phyloP scores from a whole-genome alignment of 1,140 invertebrate genomes.

The Bursaphelenchus mucronatus region DNA sequence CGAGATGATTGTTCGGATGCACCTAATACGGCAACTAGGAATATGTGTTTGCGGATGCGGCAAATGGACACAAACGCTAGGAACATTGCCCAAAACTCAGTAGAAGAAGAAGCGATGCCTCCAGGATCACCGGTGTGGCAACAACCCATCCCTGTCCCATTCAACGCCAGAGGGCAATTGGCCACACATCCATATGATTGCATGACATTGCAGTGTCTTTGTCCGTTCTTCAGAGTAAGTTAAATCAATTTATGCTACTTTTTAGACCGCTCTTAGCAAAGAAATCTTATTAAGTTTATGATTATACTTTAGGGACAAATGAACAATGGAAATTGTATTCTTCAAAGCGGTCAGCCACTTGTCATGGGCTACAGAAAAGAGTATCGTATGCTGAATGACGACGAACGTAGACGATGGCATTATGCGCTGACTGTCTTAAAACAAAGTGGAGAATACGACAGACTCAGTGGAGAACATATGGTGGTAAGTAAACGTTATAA shows the following conservation, averaged over 20 bases:
- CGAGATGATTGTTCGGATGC: slow-evolving; percentile 51
- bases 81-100: slow-evolving; percentile 15
- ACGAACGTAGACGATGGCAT: slow-evolving; percentile 61
- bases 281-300: not conserved
- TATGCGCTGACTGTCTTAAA: slow-evolving; percentile 61
- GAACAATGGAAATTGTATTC: slow-evolving; percentile 48
- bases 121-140: slow-evolving; percentile 54
- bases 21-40: slow-evolving; percentile 37
- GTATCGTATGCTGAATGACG: slow-evolving; percentile 61
- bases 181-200: slow-evolving; percentile 59
- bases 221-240: slow-evolving; percentile 55
- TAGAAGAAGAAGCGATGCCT: slow-evolving; percentile 33
- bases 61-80: slow-evolving; percentile 45
- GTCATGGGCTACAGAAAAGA: slow-evolving; percentile 61
- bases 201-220: slow-evolving; percentile 57
- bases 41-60: slow-evolving; percentile 40
- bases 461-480: slow-evolving; percentile 45
- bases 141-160: slow-evolving; percentile 50
- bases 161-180: slow-evolving; percentile 47
- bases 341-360: slow-evolving; percentile 37
- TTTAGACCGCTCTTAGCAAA: not conserved
- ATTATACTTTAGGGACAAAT: slow-evolving; percentile 40
- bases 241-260: not conserved
- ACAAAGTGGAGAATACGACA: slow-evolving; percentile 58
- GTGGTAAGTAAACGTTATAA: slow-evolving; percentile 45